Percentiles rank a stretch among this genome's conserved stretches.
These are phyloP conservation scores for Phalanger gymnotis DNA, from an alignment of 2,797 vertebrate genomes.

Conservation along the genomic window DNA sequence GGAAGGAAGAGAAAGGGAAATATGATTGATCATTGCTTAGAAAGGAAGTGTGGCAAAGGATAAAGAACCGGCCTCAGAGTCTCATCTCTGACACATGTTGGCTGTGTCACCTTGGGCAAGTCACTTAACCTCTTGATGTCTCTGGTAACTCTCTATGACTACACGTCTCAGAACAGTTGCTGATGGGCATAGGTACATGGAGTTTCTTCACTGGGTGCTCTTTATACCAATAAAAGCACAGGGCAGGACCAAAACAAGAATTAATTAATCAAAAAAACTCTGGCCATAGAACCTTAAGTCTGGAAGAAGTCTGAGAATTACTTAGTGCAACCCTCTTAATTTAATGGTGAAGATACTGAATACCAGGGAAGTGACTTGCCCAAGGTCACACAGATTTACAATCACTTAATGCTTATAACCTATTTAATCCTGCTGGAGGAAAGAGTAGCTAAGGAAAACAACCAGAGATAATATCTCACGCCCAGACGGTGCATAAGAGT, in stretches of 20 bases:
- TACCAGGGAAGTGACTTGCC: not conserved
- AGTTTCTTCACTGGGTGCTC: not conserved
- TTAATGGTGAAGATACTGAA: not conserved
- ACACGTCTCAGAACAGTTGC: not conserved
- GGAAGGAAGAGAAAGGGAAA: not conserved
- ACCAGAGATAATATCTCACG: not conserved
- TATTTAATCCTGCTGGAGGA: not conserved
- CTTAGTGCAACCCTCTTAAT: not conserved
- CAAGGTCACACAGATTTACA: not conserved
- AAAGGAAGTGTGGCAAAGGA: not conserved
- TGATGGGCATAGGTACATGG: not conserved
- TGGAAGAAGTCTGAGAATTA: not conserved
- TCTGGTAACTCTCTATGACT: not conserved
- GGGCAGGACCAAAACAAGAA: not conserved
- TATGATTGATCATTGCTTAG: not conserved
- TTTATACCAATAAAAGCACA: not conserved
- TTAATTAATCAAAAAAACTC: not conserved
- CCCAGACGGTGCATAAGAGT: not conserved
- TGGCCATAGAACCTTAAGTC: not conserved
- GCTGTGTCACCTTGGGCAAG: not conserved
- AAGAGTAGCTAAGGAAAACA: slow-evolving; percentile 1
- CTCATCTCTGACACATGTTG: not conserved
- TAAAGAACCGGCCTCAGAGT: not conserved
- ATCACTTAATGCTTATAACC: not conserved
- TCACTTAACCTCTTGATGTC: not conserved